Evolutionary conservation across 2,888 invertebrate genomes (phyloP).

Genomic region (Cephus nigrinus): DNA sequence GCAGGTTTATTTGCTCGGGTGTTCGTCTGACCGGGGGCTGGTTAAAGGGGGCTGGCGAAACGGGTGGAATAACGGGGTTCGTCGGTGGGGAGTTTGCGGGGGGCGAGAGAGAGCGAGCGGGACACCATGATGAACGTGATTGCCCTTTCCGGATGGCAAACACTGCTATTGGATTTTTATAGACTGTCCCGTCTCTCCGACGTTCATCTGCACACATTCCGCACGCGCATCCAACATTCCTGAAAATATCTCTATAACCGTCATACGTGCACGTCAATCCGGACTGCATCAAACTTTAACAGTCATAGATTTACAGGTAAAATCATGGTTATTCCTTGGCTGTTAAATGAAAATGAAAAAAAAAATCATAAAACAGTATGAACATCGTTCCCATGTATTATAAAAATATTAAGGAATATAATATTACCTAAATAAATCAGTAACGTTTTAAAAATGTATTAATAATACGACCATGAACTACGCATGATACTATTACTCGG

Average conservation of each 20-base stretch:
- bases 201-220: background rate
- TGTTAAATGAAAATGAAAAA: background rate
- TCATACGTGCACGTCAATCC: background rate
- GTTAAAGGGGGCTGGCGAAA: constrained; percentile 19
- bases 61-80: constrained; percentile 13
- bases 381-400: background rate
- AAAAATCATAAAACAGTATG: background rate
- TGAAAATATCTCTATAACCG: background rate
- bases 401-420: background rate
- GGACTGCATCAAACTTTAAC: background rate
- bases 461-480: background rate
- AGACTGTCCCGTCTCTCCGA: constrained; percentile 33
- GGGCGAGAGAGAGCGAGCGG: constrained; percentile 33
- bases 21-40: constrained; percentile 49
- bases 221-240: background rate
- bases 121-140: constrained; percentile 63
- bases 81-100: constrained; percentile 1
- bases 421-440: background rate
- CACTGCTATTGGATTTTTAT: constrained; percentile 63
- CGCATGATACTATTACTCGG: background rate
- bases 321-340: background rate
- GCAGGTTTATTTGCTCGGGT: constrained; percentile 61
- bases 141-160: constrained; percentile 62
- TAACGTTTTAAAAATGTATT: background rate
- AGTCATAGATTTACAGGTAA: background rate